phyloP scores from a whole-genome alignment of 2,113 vertebrate species.

The Progne subis region DNA sequence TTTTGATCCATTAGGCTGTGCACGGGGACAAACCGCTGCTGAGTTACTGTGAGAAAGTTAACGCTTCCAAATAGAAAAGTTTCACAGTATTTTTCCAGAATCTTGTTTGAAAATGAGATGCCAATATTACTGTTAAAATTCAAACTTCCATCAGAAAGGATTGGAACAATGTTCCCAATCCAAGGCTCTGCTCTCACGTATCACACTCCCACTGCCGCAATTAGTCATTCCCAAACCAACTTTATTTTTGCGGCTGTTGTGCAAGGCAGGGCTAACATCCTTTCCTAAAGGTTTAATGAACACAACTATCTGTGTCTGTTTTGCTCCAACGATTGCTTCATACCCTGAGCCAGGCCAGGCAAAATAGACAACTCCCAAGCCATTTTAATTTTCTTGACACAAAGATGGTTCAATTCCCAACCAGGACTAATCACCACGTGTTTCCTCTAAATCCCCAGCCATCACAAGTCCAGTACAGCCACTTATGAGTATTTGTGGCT shows the following conservation, averaged over 20 bases:
- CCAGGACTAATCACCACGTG: background rate
- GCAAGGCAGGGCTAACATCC: background rate
- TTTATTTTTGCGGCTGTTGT: background rate
- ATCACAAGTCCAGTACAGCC: background rate
- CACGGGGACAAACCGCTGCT: background rate
- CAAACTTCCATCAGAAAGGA: background rate
- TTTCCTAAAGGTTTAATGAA: background rate
- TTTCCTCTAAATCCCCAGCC: background rate
- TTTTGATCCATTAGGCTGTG: conserved; percentile 27
- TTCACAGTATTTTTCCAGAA: background rate
- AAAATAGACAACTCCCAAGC: conserved; percentile 26
- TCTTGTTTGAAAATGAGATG: background rate
- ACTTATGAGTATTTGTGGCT: background rate
- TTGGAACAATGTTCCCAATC: background rate
- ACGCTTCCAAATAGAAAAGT: conserved; percentile 19
- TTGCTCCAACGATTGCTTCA: background rate
- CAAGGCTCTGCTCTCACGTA: background rate
- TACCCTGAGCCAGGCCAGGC: background rate
- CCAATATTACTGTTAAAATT: background rate
- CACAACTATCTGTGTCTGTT: background rate
- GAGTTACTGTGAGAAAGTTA: conserved; percentile 47
- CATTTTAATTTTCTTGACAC: background rate
- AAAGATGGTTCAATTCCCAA: background rate
- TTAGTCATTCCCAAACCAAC: background rate
- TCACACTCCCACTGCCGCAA: background rate